Percentiles rank a stretch among this genome's conserved stretches.
These are phyloP conservation scores for Chondrilla cf. caribensis DNA, from an alignment of 37 sponge, comb jelly and placozoan species.

Conservation along the genomic window DNA sequence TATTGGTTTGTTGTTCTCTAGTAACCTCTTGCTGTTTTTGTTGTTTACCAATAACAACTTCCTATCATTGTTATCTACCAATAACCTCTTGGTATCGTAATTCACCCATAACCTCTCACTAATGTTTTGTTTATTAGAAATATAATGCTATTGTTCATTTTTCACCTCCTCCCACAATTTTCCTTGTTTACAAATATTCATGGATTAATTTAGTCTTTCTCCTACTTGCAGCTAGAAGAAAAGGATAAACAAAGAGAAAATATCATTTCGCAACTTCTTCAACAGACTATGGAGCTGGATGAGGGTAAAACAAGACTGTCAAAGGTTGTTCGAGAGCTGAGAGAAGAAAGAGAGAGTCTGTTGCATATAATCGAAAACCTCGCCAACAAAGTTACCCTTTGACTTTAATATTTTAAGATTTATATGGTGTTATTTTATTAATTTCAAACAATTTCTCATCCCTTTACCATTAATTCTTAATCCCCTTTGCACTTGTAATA, in stretches of 20 bases:
- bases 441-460: neutral
- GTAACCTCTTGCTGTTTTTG: no score
- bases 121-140: neutral
- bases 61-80: no score
- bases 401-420: neutral
- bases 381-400: neutral
- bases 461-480: neutral
- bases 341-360: neutral
- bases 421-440: neutral
- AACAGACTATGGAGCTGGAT: neutral
- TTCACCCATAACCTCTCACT: no score
- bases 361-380: slow-evolving; percentile 15
- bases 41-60: no score
- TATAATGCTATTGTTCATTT: no score
- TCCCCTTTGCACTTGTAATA: neutral
- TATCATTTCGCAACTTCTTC: neutral
- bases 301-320: slow-evolving; percentile 8
- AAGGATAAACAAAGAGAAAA: neutral
- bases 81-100: no score
- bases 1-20: no score
- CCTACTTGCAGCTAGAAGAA: neutral
- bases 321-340: neutral
- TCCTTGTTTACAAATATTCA: neutral
- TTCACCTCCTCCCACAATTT: no score
- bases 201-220: no score